Evolutionary conservation across 1,140 invertebrate genomes (phyloP).

Genomic region (Macrotrachela quadricornifera): DNA sequence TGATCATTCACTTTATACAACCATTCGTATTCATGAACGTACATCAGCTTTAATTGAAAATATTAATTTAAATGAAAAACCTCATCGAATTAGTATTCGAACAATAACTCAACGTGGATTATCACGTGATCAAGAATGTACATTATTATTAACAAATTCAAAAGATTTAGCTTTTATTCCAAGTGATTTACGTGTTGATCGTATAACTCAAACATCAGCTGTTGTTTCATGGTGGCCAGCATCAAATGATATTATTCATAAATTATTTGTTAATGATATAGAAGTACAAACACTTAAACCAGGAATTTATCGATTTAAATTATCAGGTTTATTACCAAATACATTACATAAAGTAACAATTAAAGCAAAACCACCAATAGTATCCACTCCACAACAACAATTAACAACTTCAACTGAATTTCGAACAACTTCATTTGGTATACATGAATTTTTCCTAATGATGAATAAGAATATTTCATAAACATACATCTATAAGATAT

Average conservation of each 20-base stretch:
- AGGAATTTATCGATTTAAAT: conserved; percentile 28
- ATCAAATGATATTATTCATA: not conserved
- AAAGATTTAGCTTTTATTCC: conserved; percentile 30
- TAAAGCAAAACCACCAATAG: conserved; percentile 45
- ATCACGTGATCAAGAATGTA: conserved; percentile 24
- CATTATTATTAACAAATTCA: conserved; percentile 15
- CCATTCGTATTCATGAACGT: not conserved
- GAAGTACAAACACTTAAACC: conserved; percentile 2
- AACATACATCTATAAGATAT: too few species aligned
- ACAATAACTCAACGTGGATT: conserved; percentile 46
- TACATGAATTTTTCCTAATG: too few species aligned
- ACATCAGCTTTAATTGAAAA: not conserved
- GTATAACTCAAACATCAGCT: conserved; percentile 81
- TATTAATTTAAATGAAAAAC: conserved; percentile 35
- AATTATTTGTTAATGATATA: conserved; percentile 3
- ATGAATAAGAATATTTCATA: too few species aligned
- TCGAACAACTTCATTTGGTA: conserved; percentile 39
- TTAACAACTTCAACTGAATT: conserved; percentile 57
- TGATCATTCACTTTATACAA: not conserved
- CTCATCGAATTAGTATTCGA: conserved; percentile 80
- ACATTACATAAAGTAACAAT: conserved; percentile 87
- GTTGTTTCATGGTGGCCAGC: conserved; percentile 81
- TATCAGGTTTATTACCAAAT: conserved; percentile 61
- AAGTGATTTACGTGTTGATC: conserved; percentile 44
- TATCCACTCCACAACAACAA: too few species aligned